phyloP scores from a whole-genome alignment of 2,113 vertebrate genomes.

The Marcusenius ussheri region DNA sequence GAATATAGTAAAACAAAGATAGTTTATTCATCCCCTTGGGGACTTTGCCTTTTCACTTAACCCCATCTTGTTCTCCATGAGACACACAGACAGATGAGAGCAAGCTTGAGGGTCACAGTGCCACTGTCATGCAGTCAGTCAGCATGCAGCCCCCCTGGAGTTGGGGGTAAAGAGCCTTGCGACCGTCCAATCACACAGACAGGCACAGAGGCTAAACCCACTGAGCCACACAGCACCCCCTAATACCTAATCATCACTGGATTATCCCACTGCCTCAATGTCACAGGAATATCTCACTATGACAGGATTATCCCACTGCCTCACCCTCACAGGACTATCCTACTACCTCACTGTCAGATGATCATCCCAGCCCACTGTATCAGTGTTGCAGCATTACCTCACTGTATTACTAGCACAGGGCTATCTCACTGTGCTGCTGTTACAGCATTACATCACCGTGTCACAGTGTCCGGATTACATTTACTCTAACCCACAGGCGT shows the following conservation, averaged over 20 bases:
- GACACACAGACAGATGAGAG: not conserved
- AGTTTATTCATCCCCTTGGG: not conserved
- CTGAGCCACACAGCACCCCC: not conserved
- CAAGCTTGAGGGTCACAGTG: not conserved
- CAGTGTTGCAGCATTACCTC: not conserved
- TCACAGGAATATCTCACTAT: not conserved
- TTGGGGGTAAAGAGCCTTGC: not conserved
- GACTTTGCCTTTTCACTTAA: not conserved
- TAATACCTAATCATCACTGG: not conserved
- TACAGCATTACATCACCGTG: not conserved
- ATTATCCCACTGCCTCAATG: not conserved
- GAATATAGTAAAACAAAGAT: not conserved
- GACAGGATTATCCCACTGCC: not conserved
- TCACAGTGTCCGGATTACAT: conserved; percentile 39
- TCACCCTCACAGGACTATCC: not conserved
- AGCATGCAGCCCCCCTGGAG: not conserved
- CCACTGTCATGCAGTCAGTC: not conserved
- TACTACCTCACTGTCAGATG: not conserved
- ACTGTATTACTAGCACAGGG: not conserved
- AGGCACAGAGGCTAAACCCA: not conserved
- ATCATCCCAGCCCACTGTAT: not conserved
- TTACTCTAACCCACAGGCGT: conserved; percentile 57
- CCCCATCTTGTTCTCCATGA: not conserved
- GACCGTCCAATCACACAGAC: not conserved
- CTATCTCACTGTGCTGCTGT: not conserved